These are phyloP conservation scores for Pipistrellus pipistrellus DNA, from an alignment of 2,797 vertebrate genomes.

Conservation along the genomic window DNA sequence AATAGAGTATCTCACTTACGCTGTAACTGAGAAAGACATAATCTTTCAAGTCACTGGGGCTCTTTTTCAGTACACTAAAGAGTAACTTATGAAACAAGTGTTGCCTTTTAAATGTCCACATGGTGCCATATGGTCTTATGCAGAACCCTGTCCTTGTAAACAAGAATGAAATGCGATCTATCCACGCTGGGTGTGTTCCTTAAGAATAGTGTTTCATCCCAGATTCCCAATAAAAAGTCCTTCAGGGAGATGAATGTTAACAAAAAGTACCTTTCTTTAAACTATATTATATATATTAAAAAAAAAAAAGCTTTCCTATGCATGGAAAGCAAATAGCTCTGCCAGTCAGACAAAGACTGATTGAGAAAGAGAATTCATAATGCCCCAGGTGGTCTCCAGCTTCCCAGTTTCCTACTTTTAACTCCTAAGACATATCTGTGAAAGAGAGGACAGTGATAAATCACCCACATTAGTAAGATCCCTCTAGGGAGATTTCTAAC, in stretches of 20 bases:
- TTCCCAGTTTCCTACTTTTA: slow-evolving; percentile 39
- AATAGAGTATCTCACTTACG: slow-evolving; percentile 32
- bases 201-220: slow-evolving; percentile 76
- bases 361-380: slow-evolving; percentile 57
- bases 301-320: too few relatives aligned
- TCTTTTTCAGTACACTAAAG: slow-evolving; percentile 55
- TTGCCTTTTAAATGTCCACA: slow-evolving; percentile 71
- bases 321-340: slow-evolving; percentile 42
- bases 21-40: slow-evolving; percentile 54
- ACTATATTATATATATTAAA: slow-evolving; percentile 33
- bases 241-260: slow-evolving; percentile 71
- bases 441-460: slow-evolving; percentile 61
- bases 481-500: neutral
- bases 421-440: slow-evolving; percentile 9
- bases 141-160: slow-evolving; percentile 70
- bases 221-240: slow-evolving; percentile 75
- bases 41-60: slow-evolving; percentile 36
- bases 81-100: slow-evolving; percentile 59
- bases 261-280: slow-evolving; percentile 73
- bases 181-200: slow-evolving; percentile 47
- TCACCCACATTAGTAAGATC: slow-evolving; percentile 52
- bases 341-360: slow-evolving; percentile 64
- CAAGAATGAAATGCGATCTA: slow-evolving; percentile 75
- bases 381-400: slow-evolving; percentile 63
- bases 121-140: slow-evolving; percentile 53